phyloP scores from a whole-genome alignment of 1,140 invertebrate species.

The Zaprionus davidi region DNA sequence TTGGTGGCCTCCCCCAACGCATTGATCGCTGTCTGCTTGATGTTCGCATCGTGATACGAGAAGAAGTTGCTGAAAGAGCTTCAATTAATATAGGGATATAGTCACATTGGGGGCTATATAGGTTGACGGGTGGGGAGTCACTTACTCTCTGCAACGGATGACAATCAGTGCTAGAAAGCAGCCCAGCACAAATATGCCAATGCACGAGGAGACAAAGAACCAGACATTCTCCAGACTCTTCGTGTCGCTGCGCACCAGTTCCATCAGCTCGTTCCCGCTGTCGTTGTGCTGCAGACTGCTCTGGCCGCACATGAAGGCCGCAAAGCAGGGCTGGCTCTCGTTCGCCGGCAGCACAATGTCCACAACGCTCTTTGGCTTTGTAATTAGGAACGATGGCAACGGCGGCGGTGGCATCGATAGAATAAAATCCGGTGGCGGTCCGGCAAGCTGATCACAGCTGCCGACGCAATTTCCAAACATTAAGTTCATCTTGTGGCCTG shows the following conservation, averaged over 20 bases:
- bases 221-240: constrained; percentile 90
- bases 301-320: constrained; percentile 85
- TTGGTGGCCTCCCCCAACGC: constrained; percentile 79
- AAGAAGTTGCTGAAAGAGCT: constrained; percentile 64
- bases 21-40: constrained; percentile 78
- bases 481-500: constrained; percentile 55
- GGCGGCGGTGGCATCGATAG: constrained; percentile 92
- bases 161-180: constrained; percentile 91
- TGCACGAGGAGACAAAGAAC: constrained; percentile 91
- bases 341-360: constrained; percentile 84
- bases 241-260: constrained; percentile 88
- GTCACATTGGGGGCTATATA: neutral
- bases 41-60: constrained; percentile 81
- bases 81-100: neutral
- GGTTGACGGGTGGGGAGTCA: constrained; percentile 48
- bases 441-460: constrained; percentile 88
- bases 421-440: constrained; percentile 92
- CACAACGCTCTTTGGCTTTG: constrained; percentile 76
- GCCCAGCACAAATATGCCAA: constrained; percentile 91
- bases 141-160: constrained; percentile 92
- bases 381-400: constrained; percentile 89
- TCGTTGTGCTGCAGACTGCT: constrained; percentile 84
- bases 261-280: constrained; percentile 89
- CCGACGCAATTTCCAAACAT: constrained; percentile 82
- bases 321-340: constrained; percentile 86